Conservation (phyloP, 2,888 invertebrate genomes). For the Eristalis pertinax region DNA sequence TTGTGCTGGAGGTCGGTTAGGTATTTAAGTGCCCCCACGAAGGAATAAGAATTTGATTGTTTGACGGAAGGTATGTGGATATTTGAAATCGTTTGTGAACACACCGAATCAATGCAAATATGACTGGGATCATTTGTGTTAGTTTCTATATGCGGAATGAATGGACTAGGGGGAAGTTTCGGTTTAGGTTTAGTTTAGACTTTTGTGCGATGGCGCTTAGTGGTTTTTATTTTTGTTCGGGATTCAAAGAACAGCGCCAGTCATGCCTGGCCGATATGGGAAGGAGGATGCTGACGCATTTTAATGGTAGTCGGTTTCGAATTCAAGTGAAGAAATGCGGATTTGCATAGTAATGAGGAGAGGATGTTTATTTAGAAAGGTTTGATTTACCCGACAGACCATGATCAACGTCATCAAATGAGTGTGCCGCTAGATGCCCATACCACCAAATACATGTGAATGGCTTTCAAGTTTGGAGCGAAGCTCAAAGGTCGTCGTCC, state of each 20-base stretch:
- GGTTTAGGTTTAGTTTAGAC: background rate
- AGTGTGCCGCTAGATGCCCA: background rate
- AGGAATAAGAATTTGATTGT: constrained; percentile 57
- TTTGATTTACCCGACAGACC: background rate
- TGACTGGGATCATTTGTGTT: constrained; percentile 17
- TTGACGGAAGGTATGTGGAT: constrained; percentile 19
- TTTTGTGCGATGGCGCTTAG: background rate
- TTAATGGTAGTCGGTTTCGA: background rate
- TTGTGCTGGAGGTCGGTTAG: constrained; percentile 7
- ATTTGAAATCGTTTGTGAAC: constrained; percentile 11
- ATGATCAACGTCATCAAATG: background rate
- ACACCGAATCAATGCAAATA: constrained; percentile 40
- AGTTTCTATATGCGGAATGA: background rate
- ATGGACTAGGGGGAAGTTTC: constrained; percentile 26
- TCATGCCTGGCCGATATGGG: constrained; percentile 3
- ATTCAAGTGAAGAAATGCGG: background rate
- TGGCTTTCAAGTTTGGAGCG: background rate
- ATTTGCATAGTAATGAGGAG: background rate
- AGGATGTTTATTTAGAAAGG: background rate
- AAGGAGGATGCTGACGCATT: constrained; percentile 37
- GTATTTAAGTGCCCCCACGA: constrained; percentile 42
- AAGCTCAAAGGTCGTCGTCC: background rate
- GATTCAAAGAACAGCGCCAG: constrained; percentile 1
- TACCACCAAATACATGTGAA: background rate
- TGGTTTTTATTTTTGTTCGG: background rate